These are phyloP conservation scores for Sarcoramphus papa DNA, from an alignment of 2,797 vertebrate species.

Conservation along the genomic window DNA sequence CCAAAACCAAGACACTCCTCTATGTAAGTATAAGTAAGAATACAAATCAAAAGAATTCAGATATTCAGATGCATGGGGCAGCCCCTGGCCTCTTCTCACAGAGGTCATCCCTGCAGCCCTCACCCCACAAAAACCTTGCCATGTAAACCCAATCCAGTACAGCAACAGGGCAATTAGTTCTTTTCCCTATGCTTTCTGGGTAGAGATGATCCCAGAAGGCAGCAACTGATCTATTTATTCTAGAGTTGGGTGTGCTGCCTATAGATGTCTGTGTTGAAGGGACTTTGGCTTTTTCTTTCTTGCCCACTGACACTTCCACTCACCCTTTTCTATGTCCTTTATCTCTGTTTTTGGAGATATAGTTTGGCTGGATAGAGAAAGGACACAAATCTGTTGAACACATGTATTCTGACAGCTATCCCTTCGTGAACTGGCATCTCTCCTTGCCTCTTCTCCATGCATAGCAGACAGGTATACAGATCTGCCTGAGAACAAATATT, in stretches of 20 bases:
- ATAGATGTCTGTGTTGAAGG: neutral
- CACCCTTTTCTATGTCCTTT: neutral
- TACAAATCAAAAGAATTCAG: neutral
- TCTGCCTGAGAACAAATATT: neutral
- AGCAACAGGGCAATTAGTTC: neutral
- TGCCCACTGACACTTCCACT: neutral
- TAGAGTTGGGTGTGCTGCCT: neutral
- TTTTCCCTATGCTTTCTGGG: neutral
- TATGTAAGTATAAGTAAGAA: neutral
- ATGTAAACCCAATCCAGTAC: neutral
- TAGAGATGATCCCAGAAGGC: neutral
- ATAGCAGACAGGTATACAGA: neutral
- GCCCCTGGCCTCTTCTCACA: neutral
- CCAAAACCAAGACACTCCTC: neutral
- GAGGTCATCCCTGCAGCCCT: accelerated
- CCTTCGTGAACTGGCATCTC: neutral
- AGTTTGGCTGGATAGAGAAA: neutral
- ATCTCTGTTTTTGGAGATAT: neutral
- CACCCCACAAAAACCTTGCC: accelerated
- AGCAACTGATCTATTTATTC: neutral
- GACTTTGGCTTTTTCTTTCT: neutral
- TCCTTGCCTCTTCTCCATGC: neutral
- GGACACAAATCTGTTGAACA: neutral
- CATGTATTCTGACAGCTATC: neutral
- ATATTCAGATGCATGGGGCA: neutral